Percentiles rank a stretch among this genome's conserved stretches.
Conservation (phyloP, 2,888 invertebrate genomes). For the Sinhomidia bicolor region DNA sequence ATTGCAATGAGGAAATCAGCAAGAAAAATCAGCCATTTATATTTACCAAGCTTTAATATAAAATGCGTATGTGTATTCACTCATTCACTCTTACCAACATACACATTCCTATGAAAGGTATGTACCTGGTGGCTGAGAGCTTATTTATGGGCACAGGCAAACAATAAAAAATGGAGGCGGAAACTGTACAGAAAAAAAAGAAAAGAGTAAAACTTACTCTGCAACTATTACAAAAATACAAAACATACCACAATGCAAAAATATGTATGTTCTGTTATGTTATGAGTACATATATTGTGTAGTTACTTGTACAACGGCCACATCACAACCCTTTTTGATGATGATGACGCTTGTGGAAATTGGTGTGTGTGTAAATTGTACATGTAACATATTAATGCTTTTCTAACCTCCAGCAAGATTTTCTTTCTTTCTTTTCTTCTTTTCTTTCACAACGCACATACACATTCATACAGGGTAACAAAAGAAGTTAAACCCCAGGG, state of each 20-base stretch:
- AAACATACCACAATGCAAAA: too few relatives aligned
- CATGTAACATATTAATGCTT: conserved; percentile 47
- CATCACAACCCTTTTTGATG: conserved; percentile 13
- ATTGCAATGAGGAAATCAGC: conserved; percentile 52
- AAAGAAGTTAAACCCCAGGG: conserved; percentile 12
- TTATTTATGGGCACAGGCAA: not conserved
- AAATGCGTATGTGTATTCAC: not conserved
- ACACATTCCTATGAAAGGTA: not conserved
- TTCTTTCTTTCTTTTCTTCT: not conserved
- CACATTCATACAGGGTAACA: not conserved
- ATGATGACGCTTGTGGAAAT: conserved; percentile 46
- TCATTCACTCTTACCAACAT: too few relatives aligned
- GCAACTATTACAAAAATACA: not conserved
- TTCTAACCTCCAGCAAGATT: conserved; percentile 41
- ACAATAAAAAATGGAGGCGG: conserved; percentile 6
- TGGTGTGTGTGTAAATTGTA: conserved; percentile 32
- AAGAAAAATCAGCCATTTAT: conserved; percentile 51
- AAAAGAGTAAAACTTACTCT: not conserved
- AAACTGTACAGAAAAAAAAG: conserved; percentile 15
- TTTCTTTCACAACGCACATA: not conserved
- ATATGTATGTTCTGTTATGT: too few relatives aligned
- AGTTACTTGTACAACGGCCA: not conserved
- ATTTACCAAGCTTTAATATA: conserved; percentile 19
- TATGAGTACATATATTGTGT: too few relatives aligned
- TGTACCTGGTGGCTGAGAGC: not conserved